phyloP scores from a whole-genome alignment of 53 echinoderm and acorn worm genomes.

The Echinarachnius parma region DNA sequence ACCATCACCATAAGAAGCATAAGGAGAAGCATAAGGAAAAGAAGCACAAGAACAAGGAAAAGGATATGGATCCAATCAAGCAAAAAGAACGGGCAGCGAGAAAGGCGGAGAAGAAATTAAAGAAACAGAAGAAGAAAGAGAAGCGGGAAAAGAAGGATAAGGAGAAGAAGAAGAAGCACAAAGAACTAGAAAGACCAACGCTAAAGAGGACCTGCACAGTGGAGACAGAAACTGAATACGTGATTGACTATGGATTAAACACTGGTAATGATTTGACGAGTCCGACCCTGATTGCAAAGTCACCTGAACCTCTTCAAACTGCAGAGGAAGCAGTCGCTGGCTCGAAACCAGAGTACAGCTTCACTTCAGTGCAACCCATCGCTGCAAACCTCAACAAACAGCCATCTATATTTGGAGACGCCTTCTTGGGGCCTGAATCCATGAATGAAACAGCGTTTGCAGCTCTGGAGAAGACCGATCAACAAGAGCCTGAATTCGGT shows the following conservation, averaged over 20 bases:
- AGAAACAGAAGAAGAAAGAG: constrained; percentile 63
- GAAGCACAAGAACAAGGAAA: constrained; percentile 54
- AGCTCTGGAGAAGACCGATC: constrained; percentile 36
- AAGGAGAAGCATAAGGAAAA: constrained; percentile 55
- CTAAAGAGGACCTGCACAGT: constrained; percentile 27
- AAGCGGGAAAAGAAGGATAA: constrained; percentile 41
- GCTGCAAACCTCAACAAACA: neutral
- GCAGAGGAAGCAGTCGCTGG: constrained; percentile 25
- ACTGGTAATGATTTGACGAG: constrained; percentile 5
- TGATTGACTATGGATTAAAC: constrained; percentile 22
- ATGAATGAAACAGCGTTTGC: constrained; percentile 17
- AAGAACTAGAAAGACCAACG: constrained; percentile 32
- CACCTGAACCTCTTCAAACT: constrained; percentile 41
- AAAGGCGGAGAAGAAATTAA: constrained; percentile 65
- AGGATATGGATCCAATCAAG: constrained; percentile 56
- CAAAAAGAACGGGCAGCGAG: constrained; percentile 54
- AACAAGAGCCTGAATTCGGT: neutral
- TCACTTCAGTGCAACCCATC: constrained; percentile 26
- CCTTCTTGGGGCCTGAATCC: constrained; percentile 18
- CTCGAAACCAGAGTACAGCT: constrained; percentile 15
- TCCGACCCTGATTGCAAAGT: constrained; percentile 35
- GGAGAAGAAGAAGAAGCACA: constrained; percentile 55
- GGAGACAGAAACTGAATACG: constrained; percentile 39
- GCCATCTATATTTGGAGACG: constrained; percentile 28
- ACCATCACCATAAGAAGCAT: constrained; percentile 47